Conservation (phyloP, 2,797 vertebrate species). For the Syncerus caffer region DNA sequence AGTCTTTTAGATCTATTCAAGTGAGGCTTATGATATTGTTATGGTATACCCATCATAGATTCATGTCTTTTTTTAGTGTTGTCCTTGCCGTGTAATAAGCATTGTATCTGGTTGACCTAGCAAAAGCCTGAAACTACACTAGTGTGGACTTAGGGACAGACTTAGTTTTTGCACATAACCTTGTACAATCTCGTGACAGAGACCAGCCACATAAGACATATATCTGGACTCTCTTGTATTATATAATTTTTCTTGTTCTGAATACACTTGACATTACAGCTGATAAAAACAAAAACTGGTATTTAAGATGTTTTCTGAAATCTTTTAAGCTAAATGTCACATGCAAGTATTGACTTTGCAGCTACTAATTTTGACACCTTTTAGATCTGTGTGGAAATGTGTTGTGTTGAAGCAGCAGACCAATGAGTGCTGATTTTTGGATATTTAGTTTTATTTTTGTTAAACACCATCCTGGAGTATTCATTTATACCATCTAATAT, state of each 20-base stretch:
- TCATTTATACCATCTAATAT: constrained; percentile 90
- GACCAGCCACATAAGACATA: constrained; percentile 89
- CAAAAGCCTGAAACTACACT: constrained; percentile 93
- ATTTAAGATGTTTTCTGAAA: constrained; percentile 87
- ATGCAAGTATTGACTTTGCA: constrained; percentile 87
- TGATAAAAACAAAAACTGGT: constrained; percentile 78
- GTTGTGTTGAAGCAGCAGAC: constrained; percentile 89
- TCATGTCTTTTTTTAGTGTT: constrained; percentile 90
- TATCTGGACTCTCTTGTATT: constrained; percentile 90
- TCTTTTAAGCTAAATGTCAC: constrained; percentile 87
- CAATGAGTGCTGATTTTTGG: constrained; percentile 85
- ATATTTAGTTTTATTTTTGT: constrained; percentile 88
- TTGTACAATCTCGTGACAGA: constrained; percentile 88
- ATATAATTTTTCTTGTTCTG: constrained; percentile 87
- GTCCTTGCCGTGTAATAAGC: constrained; percentile 95
- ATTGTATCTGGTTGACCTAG: constrained; percentile 94
- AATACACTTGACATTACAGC: constrained; percentile 87
- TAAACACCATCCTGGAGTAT: constrained; percentile 85
- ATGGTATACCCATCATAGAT: constrained; percentile 92
- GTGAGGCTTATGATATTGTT: constrained; percentile 91
- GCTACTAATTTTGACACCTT: constrained; percentile 89
- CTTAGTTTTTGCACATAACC: constrained; percentile 95
- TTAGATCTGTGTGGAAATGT: constrained; percentile 90
- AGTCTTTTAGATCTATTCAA: constrained; percentile 97
- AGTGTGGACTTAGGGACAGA: constrained; percentile 92